Evolutionary conservation across 2,113 vertebrate species (phyloP).

Genomic region (Miniopterus natalensis): DNA sequence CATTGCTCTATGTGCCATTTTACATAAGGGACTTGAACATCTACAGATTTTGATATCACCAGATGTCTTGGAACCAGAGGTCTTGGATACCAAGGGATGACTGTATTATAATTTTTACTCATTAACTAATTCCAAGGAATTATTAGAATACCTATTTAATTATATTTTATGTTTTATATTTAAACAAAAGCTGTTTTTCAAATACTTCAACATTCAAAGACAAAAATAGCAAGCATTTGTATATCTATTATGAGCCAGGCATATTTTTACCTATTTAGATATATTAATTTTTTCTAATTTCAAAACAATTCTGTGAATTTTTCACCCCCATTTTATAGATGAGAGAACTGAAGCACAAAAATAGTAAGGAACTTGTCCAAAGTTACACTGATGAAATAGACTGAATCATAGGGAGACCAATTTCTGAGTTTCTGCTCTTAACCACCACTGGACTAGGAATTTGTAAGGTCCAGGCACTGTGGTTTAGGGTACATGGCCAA

Average conservation of each 20-base stretch:
- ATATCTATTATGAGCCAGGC: not conserved
- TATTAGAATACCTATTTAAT: not conserved
- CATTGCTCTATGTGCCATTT: not conserved
- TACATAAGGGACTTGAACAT: not conserved
- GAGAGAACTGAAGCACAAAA: not conserved
- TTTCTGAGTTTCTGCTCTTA: not conserved
- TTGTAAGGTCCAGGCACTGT: not conserved
- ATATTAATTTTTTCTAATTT: not conserved
- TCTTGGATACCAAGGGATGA: not conserved
- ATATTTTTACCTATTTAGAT: not conserved
- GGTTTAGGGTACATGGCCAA: not conserved
- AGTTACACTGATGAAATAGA: not conserved
- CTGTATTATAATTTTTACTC: not conserved
- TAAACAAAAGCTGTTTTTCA: not conserved
- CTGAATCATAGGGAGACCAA: not conserved
- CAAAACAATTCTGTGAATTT: not conserved
- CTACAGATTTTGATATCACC: not conserved
- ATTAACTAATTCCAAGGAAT: constrained; percentile 29
- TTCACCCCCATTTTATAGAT: not conserved
- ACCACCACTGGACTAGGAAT: not conserved
- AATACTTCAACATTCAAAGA: constrained; percentile 16
- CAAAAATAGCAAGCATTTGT: not conserved
- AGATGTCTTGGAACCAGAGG: not conserved
- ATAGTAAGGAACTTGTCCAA: not conserved
- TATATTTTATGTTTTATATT: not conserved